Evolutionary conservation across 2,113 vertebrate species (phyloP).

Genomic region (Mesembrinibis cayennensis): DNA sequence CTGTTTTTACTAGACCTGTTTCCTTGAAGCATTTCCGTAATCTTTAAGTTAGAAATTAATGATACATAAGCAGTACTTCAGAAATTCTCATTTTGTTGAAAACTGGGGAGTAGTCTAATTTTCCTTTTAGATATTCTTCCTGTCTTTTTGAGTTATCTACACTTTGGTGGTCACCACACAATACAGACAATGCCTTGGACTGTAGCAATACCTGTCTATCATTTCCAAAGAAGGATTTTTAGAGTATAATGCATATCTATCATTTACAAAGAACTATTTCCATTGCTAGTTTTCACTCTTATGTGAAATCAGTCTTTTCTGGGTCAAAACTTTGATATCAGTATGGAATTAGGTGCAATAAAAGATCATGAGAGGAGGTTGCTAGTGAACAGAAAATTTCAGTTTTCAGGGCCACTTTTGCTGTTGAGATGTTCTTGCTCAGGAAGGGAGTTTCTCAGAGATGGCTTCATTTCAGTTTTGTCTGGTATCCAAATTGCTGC

Average conservation of each 20-base stretch:
- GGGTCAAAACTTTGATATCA: neutral
- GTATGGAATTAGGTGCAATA: neutral
- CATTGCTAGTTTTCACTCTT: neutral
- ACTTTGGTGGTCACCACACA: neutral
- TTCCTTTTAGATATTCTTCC: neutral
- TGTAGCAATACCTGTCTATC: neutral
- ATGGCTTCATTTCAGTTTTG: neutral
- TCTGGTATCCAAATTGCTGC: neutral
- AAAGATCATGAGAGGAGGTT: neutral
- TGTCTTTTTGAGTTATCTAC: neutral
- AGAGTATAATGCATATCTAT: neutral
- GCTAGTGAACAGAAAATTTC: neutral
- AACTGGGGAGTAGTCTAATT: neutral
- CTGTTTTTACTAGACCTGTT: neutral
- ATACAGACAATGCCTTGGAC: neutral
- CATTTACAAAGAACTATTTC: neutral
- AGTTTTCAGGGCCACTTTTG: neutral
- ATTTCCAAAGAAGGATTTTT: neutral
- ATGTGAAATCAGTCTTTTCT: neutral
- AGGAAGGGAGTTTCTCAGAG: neutral
- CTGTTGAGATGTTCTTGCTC: neutral
- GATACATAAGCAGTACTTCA: neutral
- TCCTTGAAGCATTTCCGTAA: neutral
- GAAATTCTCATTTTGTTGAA: neutral
- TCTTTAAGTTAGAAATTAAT: neutral